These are phyloP conservation scores for Papio anubis DNA, from an alignment of 2,113 vertebrate genomes.

Conservation along the genomic window DNA sequence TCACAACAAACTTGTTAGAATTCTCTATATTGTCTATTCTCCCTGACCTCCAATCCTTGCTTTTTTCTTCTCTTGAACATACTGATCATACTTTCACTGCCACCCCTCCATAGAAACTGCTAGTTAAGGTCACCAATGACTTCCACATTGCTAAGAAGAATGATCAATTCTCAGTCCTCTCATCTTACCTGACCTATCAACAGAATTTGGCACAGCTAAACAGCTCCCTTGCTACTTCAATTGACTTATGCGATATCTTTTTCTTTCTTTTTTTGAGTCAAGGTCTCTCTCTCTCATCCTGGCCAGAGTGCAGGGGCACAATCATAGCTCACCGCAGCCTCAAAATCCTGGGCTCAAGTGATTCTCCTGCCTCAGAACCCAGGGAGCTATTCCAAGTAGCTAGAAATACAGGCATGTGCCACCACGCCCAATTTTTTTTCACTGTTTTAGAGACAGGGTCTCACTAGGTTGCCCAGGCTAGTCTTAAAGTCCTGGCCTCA, in stretches of 20 bases:
- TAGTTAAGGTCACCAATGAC: not conserved
- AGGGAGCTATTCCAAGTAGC: too few relatives aligned
- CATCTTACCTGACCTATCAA: not conserved
- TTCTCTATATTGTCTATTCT: not conserved
- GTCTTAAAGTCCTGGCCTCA: too few relatives aligned
- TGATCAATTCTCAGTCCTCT: not conserved
- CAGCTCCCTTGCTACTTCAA: not conserved
- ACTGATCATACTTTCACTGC: not conserved
- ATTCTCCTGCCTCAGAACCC: too few relatives aligned
- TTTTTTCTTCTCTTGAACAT: not conserved
- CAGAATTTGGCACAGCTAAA: not conserved
- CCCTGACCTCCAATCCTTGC: not conserved
- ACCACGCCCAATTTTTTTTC: too few relatives aligned
- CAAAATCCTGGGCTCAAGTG: too few relatives aligned
- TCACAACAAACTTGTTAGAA: not conserved
- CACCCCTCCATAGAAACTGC: not conserved
- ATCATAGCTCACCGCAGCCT: too few relatives aligned
- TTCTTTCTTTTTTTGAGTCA: too few relatives aligned
- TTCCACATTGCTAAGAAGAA: not conserved
- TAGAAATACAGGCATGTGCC: too few relatives aligned
- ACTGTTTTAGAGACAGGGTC: too few relatives aligned
- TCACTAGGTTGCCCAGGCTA: too few relatives aligned
- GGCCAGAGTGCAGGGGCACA: too few relatives aligned
- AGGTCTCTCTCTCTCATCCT: too few relatives aligned
- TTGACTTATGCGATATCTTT: not conserved